Evolutionary conservation across 2,888 invertebrate genomes (phyloP).

Genomic region (Chrysolina americana): DNA sequence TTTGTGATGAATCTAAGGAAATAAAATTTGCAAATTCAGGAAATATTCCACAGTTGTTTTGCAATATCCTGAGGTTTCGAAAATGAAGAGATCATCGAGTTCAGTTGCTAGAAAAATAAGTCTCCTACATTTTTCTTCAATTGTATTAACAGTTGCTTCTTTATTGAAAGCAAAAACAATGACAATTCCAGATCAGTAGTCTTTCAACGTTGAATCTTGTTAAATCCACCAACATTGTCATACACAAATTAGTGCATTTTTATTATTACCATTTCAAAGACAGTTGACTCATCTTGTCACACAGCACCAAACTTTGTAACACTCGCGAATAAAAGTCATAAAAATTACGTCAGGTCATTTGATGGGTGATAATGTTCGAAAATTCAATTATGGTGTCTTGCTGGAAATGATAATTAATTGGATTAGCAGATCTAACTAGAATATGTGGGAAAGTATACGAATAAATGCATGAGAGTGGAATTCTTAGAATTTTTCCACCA

Average conservation of each 20-base stretch:
- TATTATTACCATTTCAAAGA: not conserved
- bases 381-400: constrained; percentile 2
- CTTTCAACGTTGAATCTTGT: too few species aligned
- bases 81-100: too few species aligned
- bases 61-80: too few species aligned
- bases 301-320: not conserved
- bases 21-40: too few species aligned
- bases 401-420: constrained; percentile 10
- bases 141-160: too few species aligned
- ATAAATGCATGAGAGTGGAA: not conserved
- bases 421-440: constrained; percentile 2
- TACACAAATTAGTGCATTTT: not conserved
- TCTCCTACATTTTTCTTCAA: too few species aligned
- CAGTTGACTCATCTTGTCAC: constrained; percentile 18
- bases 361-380: not conserved
- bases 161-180: too few species aligned
- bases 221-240: not conserved
- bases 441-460: not conserved
- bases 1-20: too few species aligned
- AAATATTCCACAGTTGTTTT: too few species aligned
- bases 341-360: constrained; percentile 1
- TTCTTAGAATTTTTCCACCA: not conserved
- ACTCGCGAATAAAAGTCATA: not conserved
- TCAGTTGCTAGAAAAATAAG: too few species aligned
- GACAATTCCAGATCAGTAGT: too few species aligned